These are phyloP conservation scores for Epizoanthus fatuus DNA, from an alignment of 92 coral and sea anemone genomes.

Conservation along the genomic window DNA sequence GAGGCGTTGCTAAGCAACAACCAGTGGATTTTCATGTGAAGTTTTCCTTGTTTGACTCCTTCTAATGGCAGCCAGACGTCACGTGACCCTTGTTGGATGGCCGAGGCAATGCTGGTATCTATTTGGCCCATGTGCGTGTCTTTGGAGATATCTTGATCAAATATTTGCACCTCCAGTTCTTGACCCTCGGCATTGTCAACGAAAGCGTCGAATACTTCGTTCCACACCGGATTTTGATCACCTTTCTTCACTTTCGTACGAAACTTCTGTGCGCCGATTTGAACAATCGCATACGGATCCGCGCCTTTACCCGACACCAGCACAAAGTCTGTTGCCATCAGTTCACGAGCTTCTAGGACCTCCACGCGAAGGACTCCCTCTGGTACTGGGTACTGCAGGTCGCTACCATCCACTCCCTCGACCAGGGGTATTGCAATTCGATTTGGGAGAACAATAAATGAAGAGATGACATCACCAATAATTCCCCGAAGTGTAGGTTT, in stretches of 20 bases:
- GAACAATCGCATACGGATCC: conserved; percentile 86
- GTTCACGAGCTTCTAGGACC: conserved; percentile 83
- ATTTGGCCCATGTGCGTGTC: conserved; percentile 82
- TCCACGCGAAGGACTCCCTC: conserved; percentile 91
- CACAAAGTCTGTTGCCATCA: conserved; percentile 77
- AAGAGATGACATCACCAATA: conserved; percentile 87
- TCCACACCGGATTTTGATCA: conserved; percentile 87
- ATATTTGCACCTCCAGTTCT: conserved; percentile 73
- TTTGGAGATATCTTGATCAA: conserved; percentile 85
- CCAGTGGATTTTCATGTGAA: conserved; percentile 86
- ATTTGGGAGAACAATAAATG: conserved; percentile 89
- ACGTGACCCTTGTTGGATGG: conserved; percentile 69
- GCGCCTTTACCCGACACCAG: conserved; percentile 70
- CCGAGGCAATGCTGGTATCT: conserved; percentile 72
- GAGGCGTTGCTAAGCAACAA: conserved; percentile 75
- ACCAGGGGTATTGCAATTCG: conserved; percentile 93
- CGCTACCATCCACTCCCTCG: conserved; percentile 78
- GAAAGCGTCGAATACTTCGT: conserved; percentile 88
- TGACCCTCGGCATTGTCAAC: conserved; percentile 96
- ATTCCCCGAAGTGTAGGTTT: conserved; percentile 83
- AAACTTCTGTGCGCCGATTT: conserved; percentile 94
- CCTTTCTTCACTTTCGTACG: conserved; percentile 86
- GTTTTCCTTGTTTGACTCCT: conserved; percentile 83
- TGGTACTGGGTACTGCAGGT: conserved; percentile 90
- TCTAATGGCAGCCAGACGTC: conserved; percentile 92